Evolutionary conservation across 2,113 vertebrate species (phyloP).

Genomic region (Carlito syrichta): DNA sequence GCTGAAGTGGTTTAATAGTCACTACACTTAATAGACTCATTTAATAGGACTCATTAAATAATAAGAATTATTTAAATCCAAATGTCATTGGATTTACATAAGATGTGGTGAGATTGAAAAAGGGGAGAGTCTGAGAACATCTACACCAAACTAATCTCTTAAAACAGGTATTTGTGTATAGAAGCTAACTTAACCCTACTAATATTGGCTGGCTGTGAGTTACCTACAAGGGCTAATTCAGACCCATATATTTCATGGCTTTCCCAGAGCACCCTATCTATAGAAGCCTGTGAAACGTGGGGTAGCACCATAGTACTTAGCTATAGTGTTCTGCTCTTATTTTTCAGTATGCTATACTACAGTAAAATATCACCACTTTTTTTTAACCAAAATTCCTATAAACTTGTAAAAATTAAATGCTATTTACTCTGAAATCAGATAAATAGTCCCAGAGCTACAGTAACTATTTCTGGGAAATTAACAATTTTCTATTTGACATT

Average conservation of each 20-base stretch:
- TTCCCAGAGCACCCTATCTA: neutral
- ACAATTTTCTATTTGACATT: neutral
- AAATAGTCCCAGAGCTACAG: neutral
- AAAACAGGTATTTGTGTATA: neutral
- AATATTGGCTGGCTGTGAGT: neutral
- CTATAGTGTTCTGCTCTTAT: neutral
- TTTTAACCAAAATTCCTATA: neutral
- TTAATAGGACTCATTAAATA: neutral
- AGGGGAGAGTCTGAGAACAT: neutral
- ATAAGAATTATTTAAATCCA: neutral
- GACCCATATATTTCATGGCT: neutral
- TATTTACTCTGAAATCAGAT: neutral
- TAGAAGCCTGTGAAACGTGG: neutral
- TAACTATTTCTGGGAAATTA: constrained; percentile 29
- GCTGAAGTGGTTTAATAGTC: neutral
- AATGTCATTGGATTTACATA: neutral
- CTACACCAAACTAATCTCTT: neutral
- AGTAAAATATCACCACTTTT: neutral
- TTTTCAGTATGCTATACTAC: neutral
- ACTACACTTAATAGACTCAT: neutral
- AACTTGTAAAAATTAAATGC: neutral
- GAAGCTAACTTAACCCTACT: neutral
- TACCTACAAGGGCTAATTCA: too few relatives aligned
- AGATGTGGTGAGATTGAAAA: neutral
- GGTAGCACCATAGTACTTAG: neutral